Base-by-base conservation (phyloP, 2,113 vertebrate species). In the Istiophorus platypterus region DNA sequence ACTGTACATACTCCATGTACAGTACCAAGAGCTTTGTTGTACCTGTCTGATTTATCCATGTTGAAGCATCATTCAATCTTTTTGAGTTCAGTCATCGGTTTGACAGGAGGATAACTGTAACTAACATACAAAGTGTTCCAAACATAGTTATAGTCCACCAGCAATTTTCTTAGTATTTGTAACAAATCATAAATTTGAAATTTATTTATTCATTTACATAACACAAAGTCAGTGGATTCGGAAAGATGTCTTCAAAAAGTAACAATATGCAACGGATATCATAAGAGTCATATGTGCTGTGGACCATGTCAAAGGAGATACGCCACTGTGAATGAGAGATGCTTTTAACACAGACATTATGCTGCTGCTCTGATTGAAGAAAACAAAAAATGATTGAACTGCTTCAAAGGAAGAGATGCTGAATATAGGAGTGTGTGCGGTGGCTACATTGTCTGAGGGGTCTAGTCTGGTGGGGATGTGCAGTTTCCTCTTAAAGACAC, bases 271-370 rank as follows among this genome's bases (percentile, higher is more conserved):
- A 73, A 29, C 31, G 68, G 49, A 47, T 66, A 79, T 72, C 67
- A 65, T 13, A 37, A 57, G 78, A 83, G 47, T 72, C 80, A 65
- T 73, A 47, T 72, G 62, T 29, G 66, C 74, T 52, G 7, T 37
- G 57, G 42, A 71, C 45, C 76, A 29, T 89, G 71, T 86, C 74
- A 72, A 63, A 76, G 70, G 37, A 75, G 73, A 76, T 75, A 57
- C 75, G 78, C 61, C 0, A 4, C 78, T 59, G 26, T 31, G 52
- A 42, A 26, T 24, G 42, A 71, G 68, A 42, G 29, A 65, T 26
- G 56, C 47, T 78, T 69, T 76, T 85, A 80, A 80, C 69, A 9
- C 17, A 66, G 78, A 67, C 58, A 37, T 51, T 57, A 57, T 42
- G 24, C 58, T 13, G 27, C 52, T 34, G 74, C 47, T 18, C 54